phyloP scores from a whole-genome alignment of 64 coral and sea anemone genomes.

The Pachyseris speciosa region DNA sequence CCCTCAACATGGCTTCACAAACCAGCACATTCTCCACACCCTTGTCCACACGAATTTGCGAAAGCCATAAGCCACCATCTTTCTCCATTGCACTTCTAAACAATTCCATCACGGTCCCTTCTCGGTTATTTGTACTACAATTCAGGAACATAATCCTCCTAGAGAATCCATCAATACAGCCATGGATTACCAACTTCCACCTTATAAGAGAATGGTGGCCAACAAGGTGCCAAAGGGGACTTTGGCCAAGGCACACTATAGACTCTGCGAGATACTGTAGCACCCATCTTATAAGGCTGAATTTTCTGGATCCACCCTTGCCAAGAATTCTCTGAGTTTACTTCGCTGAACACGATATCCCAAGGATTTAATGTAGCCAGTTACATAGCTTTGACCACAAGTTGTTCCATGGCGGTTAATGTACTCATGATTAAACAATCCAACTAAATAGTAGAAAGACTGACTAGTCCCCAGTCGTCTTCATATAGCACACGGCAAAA shows the following conservation, averaged over 20 bases:
- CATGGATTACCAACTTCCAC: neutral
- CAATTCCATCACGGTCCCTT: neutral
- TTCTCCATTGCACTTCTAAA: neutral
- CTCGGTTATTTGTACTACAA: neutral
- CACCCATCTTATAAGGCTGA: slow-evolving; percentile 30
- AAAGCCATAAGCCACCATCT: neutral
- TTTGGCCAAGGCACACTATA: neutral
- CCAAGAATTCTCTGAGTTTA: slow-evolving; percentile 47
- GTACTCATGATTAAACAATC: slow-evolving; percentile 32
- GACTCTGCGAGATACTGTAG: slow-evolving; percentile 9
- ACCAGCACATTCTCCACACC: slow-evolving; percentile 34
- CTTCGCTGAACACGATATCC: slow-evolving; percentile 40
- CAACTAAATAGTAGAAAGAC: slow-evolving; percentile 8
- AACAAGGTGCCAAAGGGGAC: neutral
- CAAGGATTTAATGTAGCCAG: slow-evolving; percentile 21
- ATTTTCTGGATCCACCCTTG: slow-evolving; percentile 50
- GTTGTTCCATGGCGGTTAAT: slow-evolving; percentile 33
- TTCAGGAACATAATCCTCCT: neutral
- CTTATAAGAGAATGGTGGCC: neutral
- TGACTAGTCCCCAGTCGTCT: neutral
- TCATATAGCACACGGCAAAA: too few species aligned
- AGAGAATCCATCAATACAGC: neutral
- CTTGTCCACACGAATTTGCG: neutral
- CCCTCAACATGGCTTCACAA: slow-evolving; percentile 49
- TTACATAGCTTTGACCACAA: slow-evolving; percentile 39